Conservation (phyloP, 1,140 invertebrate species). For the Paraescarpia echinospica region DNA sequence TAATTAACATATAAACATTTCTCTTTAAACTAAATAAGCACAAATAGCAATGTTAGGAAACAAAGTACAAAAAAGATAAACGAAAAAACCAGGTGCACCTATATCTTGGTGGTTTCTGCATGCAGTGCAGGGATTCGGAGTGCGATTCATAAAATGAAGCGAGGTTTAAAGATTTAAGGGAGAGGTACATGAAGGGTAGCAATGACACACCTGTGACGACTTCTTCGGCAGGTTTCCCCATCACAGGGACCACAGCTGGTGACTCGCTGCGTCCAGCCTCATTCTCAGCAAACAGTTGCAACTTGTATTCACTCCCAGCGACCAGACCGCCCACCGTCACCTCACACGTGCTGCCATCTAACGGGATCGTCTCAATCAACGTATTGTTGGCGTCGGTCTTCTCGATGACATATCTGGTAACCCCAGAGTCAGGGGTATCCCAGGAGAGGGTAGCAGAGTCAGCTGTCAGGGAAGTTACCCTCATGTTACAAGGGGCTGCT, state of each 20-base stretch:
- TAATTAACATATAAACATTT: too few species aligned
- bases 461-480: slow-evolving; percentile 89
- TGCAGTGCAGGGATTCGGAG: too few species aligned
- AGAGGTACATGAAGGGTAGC: background rate
- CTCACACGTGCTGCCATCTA: slow-evolving; percentile 10
- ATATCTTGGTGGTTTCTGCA: too few species aligned
- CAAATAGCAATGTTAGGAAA: too few species aligned
- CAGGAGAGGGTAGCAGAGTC: slow-evolving; percentile 86
- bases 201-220: background rate
- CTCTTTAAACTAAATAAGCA: too few species aligned
- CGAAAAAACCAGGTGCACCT: too few species aligned
- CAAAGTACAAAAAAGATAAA: too few species aligned
- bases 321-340: slow-evolving; percentile 12
- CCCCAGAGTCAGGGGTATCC: slow-evolving; percentile 72
- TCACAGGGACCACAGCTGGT: slow-evolving; percentile 62
- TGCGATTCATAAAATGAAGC: too few species aligned
- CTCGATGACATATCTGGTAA: background rate
- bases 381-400: slow-evolving; percentile 67
- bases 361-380: slow-evolving; percentile 18
- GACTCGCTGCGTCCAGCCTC: slow-evolving; percentile 92
- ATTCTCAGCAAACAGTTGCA: slow-evolving; percentile 92
- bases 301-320: slow-evolving; percentile 70
- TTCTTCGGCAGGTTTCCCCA: background rate
- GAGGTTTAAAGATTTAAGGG: too few species aligned
- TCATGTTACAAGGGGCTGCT: slow-evolving; percentile 83